Percentiles rank a stretch among this genome's conserved stretches.
Conservation (phyloP, 2,113 vertebrate genomes). For the Chunga burmeisteri region DNA sequence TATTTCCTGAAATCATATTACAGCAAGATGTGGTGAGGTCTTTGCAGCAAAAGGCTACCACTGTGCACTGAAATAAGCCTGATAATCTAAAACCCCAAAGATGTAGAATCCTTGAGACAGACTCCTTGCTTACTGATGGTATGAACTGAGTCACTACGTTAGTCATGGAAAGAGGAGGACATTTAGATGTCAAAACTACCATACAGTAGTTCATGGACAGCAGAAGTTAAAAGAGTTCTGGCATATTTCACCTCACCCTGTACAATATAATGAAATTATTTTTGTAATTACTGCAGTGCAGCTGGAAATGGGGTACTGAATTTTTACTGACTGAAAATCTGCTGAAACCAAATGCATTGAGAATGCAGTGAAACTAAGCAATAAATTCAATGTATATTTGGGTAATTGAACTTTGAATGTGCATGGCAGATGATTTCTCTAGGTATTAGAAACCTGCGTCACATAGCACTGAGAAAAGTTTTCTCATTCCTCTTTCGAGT, state of each 20-base stretch:
- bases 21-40: neutral
- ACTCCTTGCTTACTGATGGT: neutral
- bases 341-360: neutral
- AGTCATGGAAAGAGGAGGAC: neutral
- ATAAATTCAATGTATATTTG: neutral
- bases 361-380: neutral
- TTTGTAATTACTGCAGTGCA: neutral
- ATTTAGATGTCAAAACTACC: neutral
- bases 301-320: neutral
- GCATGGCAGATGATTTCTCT: neutral
- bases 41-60: neutral
- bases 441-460: neutral
- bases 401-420: neutral
- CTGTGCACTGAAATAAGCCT: neutral
- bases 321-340: neutral
- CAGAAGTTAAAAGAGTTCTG: neutral
- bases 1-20: neutral
- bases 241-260: neutral
- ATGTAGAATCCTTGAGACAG: neutral
- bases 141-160: rapidly evolving
- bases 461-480: neutral
- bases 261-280: neutral
- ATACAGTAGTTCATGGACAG: neutral
- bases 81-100: neutral
- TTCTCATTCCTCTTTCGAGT: neutral